These are phyloP conservation scores for Athalia cordata DNA, from an alignment of 2,888 invertebrate genomes.

Conservation along the genomic window DNA sequence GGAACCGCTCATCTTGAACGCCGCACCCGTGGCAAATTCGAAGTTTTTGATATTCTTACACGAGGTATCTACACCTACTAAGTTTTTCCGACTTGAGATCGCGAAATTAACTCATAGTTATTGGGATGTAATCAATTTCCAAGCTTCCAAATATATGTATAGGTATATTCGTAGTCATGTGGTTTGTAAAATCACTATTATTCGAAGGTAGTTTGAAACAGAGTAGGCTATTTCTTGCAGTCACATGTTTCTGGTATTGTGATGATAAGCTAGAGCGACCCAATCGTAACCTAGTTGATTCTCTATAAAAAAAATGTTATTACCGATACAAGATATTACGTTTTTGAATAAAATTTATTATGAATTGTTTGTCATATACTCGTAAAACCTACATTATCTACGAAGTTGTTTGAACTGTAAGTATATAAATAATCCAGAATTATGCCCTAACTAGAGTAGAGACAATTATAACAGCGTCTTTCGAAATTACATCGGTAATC, in stretches of 20 bases:
- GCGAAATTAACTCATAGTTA: background rate
- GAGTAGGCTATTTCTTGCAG: background rate
- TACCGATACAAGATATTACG: conserved; percentile 12
- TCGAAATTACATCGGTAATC: no score
- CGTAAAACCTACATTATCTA: background rate
- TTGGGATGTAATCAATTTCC: background rate
- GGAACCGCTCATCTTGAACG: conserved; percentile 6
- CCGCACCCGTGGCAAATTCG: conserved; percentile 12
- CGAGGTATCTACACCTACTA: background rate
- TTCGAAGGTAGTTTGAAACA: background rate
- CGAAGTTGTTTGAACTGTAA: conserved; percentile 1
- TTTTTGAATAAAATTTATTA: conserved; percentile 18
- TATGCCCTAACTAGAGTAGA: background rate
- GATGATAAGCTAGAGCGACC: background rate
- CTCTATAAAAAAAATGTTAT: conserved; percentile 8
- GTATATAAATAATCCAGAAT: background rate
- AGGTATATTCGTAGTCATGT: conserved; percentile 3
- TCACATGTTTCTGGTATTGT: background rate
- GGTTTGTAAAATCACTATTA: conserved; percentile 17
- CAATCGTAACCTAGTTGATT: conserved; percentile 4
- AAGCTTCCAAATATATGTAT: conserved; percentile 6
- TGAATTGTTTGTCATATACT: conserved; percentile 11
- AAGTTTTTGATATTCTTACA: conserved; percentile 34
- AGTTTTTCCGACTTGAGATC: background rate
- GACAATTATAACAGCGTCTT: background rate